Base-by-base conservation (phyloP, 2,797 vertebrate species). In the Semotilus atromaculatus region DNA sequence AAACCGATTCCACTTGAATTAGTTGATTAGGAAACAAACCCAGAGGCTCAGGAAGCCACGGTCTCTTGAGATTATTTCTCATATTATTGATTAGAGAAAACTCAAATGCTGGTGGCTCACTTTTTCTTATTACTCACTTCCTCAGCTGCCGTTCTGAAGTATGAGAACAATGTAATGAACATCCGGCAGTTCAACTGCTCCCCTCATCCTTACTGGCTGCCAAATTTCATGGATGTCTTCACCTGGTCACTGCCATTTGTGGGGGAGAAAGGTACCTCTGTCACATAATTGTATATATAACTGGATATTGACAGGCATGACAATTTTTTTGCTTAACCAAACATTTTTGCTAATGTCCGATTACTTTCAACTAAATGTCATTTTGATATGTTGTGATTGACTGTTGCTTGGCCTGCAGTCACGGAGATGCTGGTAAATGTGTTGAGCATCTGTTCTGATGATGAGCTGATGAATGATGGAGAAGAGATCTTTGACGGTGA, bases 371-470 rank as follows among this genome's bases (percentile, higher is more conserved):
- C 2, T 43, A n/a, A 72, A 67, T 80, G 29, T 70, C 23, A 29
- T 31, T 68, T 40, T 75, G 60, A 67, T 43, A 66, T 62, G 70
- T 38, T 81, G 60, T 43, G 67, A 53, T 4, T 71, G 19, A 75
- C n/a, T 23, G 36, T 21, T 78, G 62, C 34, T 73, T 79, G 72
- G 29, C 23, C 48, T 43, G 60, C 91, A 99, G 98, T 99, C 92
- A 99, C 98, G 81, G 98, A 99, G 92, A 99, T 99, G 98, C 95
- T 99, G 95, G 98, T 99, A 86, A 99, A 99, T 0, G 97, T 99
- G 90, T 94, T 99, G 91, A 99, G 98, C 91, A 99, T 99, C 94
- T 99, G 98, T 94, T 99, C 98, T 10, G 98, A 99, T 71, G 98
- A 99, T 90, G 98, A 99, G 88, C 91, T 99, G 43, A 98, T 97